Evolutionary conservation across 1,140 invertebrate species (phyloP).

Genomic region (Pogonomyrmex barbatus): DNA sequence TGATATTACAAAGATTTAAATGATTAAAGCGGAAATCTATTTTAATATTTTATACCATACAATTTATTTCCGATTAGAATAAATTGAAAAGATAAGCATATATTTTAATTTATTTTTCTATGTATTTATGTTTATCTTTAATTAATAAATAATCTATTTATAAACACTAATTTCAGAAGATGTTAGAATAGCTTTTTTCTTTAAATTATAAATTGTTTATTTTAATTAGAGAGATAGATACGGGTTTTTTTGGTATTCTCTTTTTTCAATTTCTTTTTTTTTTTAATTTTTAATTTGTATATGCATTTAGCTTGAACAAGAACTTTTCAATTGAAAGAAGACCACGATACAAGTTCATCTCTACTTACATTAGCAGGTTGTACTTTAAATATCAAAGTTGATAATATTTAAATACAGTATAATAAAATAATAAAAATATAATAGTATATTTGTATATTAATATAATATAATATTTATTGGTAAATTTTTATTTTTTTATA

Average conservation of each 20-base stretch:
- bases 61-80: not conserved
- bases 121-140: not conserved
- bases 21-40: not conserved
- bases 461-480: not conserved
- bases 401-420: not conserved
- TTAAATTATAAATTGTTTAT: not conserved
- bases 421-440: not conserved
- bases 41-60: not conserved
- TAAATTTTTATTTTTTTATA: conserved; percentile 6
- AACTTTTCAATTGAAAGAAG: not conserved
- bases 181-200: not conserved
- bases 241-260: not conserved
- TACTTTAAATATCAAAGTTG: not conserved
- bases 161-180: not conserved
- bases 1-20: not conserved
- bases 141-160: not conserved
- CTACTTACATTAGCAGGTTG: not conserved
- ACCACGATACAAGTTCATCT: not conserved
- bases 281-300: not conserved
- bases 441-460: not conserved
- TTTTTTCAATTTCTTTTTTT: not conserved
- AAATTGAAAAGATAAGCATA: not conserved
- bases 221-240: conserved; percentile 7
- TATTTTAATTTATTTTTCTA: not conserved
- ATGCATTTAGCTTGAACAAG: not conserved